These are phyloP conservation scores for Latrodectus elegans DNA, from an alignment of 2,888 invertebrate genomes.

Conservation along the genomic window DNA sequence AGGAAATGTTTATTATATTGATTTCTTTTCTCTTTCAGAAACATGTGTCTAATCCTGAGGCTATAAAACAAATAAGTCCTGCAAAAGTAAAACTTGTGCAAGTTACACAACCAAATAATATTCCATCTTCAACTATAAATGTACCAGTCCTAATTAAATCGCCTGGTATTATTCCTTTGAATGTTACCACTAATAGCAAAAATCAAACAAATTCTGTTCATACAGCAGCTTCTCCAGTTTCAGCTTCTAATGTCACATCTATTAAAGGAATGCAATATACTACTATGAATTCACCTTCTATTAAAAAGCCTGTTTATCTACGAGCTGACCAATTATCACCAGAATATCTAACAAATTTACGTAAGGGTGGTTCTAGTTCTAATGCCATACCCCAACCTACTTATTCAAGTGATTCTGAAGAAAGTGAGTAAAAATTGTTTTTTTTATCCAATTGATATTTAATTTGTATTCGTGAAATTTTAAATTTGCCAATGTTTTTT, in stretches of 20 bases:
- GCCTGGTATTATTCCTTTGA: not conserved
- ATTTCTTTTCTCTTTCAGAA: constrained; percentile 21
- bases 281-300: constrained; percentile 8
- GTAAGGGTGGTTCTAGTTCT: constrained; percentile 45
- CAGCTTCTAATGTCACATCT: constrained; percentile 10
- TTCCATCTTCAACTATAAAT: constrained; percentile 8
- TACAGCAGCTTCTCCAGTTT: constrained; percentile 9
- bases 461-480: not conserved
- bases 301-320: constrained; percentile 45
- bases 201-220: constrained; percentile 29
- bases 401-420: constrained; percentile 65
- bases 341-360: constrained; percentile 32
- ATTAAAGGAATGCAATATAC: constrained; percentile 11
- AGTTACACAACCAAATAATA: constrained; percentile 8
- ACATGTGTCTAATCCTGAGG: constrained; percentile 15
- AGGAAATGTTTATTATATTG: no score
- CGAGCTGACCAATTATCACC: constrained; percentile 28
- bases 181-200: not conserved
- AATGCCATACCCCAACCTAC: constrained; percentile 15
- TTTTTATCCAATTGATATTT: not conserved
- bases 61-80: not conserved
- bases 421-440: not conserved
- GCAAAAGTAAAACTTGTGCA: constrained; percentile 29
- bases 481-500: not conserved
- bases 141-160: constrained; percentile 55